Evolutionary conservation across 2,888 invertebrate genomes (phyloP), one percentile per base, ranked within the genome.

Genomic region (Trichogramma evanescens): DNA sequence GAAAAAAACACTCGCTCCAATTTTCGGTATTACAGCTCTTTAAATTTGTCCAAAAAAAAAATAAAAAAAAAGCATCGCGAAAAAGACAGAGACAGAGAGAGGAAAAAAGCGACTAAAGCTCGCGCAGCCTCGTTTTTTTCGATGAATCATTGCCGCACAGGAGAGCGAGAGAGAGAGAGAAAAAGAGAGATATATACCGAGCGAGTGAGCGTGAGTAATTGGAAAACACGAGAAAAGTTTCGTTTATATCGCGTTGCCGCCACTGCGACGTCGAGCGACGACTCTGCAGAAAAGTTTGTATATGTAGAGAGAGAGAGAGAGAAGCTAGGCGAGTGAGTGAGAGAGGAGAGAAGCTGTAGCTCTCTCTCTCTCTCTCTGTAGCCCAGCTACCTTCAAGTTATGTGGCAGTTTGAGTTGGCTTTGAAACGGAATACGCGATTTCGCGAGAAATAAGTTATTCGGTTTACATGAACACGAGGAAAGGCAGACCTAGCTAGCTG

Each of bases 201-300:
- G 45, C 42, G 40, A n/a, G 51, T 43, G 44, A 40, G 42, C 40
- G 10, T 13, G 52, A 42, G 26, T 52, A 48, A 60, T 46, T 39
- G 45, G 55, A 55, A 59, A 52, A 56, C 40, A 45, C 52, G 55
- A 60, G 60, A 44, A 60, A 60, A 60, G 59, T 60, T 60, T 9
- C 42, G 38, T 44, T 58, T 26, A 26, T 26, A 26, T 26, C 26
- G 26, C 26, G 26, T 26, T 26, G 26, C 26, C 26, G 26, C 26
- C 26, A 26, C 26, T 26, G 26, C 26, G 26, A 26, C 42, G 52
- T 9, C 50, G 56, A 50, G 5, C 44, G 52, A 13, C 48, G 10
- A 48, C 10, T 5, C 46, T 5, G 13, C 10, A 56, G 10, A 50
- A 59, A 56, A 52, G 41, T 41, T 56, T 38, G 50, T 54, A 26